phyloP scores from a whole-genome alignment of 2,888 invertebrate species.

The Epiblema foenella region DNA sequence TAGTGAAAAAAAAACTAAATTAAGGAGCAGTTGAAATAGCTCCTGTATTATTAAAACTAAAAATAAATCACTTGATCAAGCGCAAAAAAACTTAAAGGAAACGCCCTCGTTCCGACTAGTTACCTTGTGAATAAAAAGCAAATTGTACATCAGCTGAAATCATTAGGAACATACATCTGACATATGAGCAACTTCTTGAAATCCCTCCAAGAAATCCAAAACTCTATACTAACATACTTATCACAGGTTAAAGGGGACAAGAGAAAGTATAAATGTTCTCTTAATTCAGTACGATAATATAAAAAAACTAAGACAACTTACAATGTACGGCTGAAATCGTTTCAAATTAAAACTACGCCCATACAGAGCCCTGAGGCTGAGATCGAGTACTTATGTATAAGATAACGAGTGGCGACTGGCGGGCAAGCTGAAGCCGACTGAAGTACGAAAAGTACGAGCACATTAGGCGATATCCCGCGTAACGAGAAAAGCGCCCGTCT shows the following conservation, averaged over 20 bases:
- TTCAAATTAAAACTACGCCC: constrained; percentile 75
- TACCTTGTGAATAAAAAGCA: constrained; percentile 67
- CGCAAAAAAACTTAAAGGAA: constrained; percentile 66
- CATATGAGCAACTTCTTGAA: constrained; percentile 78
- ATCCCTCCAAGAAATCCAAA: constrained; percentile 76
- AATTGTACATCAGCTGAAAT: constrained; percentile 78
- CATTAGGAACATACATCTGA: constrained; percentile 79
- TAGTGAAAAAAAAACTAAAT: constrained; percentile 43
- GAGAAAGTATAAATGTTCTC: constrained; percentile 83
- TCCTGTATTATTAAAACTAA: constrained; percentile 53
- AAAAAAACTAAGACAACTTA: constrained; percentile 80
- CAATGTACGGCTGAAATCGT: constrained; percentile 67
- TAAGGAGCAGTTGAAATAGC: constrained; percentile 63
- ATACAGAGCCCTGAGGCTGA: constrained; percentile 74
- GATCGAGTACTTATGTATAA: constrained; percentile 77
- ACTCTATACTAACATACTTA: constrained; percentile 82
- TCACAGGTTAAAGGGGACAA: constrained; percentile 85
- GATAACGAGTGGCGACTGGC: constrained; percentile 71
- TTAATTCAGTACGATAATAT: constrained; percentile 76
- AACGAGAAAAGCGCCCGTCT: constrained; percentile 51
- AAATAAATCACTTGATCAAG: constrained; percentile 53
- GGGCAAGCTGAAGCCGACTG: constrained; percentile 74
- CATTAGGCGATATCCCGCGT: constrained; percentile 57
- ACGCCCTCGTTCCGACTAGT: constrained; percentile 71
- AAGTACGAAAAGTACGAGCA: constrained; percentile 64